Conservation (phyloP, 2,113 vertebrate species). For the Struthidea cinerea region DNA sequence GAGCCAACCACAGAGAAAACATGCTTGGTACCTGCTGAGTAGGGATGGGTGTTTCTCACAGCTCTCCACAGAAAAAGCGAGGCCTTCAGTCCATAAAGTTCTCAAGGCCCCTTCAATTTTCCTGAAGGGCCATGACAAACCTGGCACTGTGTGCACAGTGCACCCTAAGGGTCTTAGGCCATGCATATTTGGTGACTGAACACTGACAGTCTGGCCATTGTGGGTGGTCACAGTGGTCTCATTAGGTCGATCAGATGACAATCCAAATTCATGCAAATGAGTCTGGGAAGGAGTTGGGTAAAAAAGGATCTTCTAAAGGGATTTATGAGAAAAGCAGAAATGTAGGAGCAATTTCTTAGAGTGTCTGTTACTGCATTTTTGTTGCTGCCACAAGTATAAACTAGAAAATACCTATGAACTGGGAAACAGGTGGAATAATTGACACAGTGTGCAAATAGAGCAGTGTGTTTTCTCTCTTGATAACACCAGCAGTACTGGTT, state of each 20-base stretch:
- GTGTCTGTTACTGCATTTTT: neutral
- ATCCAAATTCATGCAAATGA: neutral
- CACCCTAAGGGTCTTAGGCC: neutral
- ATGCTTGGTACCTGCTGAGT: fast-evolving
- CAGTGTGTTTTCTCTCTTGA: neutral
- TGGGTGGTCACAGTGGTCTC: neutral
- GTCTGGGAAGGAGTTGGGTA: neutral
- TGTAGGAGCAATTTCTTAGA: neutral
- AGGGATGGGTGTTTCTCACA: neutral
- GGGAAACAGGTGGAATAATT: neutral
- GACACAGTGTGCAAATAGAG: neutral
- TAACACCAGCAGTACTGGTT: neutral
- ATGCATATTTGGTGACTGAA: fast-evolving
- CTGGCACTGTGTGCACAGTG: neutral
- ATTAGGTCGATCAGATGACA: neutral
- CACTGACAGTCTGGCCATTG: neutral
- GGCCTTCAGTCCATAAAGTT: too few species aligned
- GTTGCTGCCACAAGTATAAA: neutral
- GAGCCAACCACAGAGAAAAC: too few species aligned
- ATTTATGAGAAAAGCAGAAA: neutral
- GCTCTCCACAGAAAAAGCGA: neutral
- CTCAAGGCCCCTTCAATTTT: neutral
- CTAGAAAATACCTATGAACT: neutral
- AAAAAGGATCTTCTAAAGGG: neutral
- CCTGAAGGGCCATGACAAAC: fast-evolving